phyloP scores from a whole-genome alignment of 2,888 invertebrate genomes.

The Microplitis manilae region DNA sequence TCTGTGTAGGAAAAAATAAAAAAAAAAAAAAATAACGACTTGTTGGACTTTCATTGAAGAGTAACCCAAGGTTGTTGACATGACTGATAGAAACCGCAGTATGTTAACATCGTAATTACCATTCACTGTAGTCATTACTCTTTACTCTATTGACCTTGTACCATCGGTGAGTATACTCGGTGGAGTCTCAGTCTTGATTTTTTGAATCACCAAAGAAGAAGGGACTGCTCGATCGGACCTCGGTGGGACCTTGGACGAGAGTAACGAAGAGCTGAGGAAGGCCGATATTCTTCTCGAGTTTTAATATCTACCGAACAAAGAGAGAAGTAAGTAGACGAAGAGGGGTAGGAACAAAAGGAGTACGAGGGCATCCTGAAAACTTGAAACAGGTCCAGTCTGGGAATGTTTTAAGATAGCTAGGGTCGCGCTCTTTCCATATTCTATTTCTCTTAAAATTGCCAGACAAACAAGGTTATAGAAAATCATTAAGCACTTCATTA shows the following conservation, averaged over 20 bases:
- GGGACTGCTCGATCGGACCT: conserved; percentile 1
- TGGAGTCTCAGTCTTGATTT: conserved; percentile 13
- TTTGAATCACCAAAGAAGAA: background rate
- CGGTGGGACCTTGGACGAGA: background rate
- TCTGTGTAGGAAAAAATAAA: conserved; percentile 9
- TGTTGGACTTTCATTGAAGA: conserved; percentile 40
- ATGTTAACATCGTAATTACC: conserved; percentile 49
- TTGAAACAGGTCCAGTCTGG: conserved; percentile 57
- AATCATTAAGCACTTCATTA: background rate
- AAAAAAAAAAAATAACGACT: conserved; percentile 7
- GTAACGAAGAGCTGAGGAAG: conserved; percentile 17
- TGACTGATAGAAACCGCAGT: conserved; percentile 37
- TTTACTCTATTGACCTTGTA: conserved; percentile 20
- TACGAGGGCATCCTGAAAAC: conserved; percentile 51
- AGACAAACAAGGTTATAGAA: conserved; percentile 13
- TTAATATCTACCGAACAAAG: conserved; percentile 36
- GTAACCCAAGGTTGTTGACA: conserved; percentile 36
- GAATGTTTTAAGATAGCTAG: conserved; percentile 60
- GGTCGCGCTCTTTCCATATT: conserved; percentile 42
- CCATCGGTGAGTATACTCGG: background rate
- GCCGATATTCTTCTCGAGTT: background rate
- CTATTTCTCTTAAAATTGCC: conserved; percentile 38
- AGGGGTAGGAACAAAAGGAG: conserved; percentile 35
- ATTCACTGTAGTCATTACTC: conserved; percentile 47
- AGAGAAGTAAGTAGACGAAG: conserved; percentile 35